Percentiles rank a stretch among this genome's conserved stretches.
These are phyloP conservation scores for Laothoe populi DNA, from an alignment of 2,888 invertebrate species.

Conservation along the genomic window DNA sequence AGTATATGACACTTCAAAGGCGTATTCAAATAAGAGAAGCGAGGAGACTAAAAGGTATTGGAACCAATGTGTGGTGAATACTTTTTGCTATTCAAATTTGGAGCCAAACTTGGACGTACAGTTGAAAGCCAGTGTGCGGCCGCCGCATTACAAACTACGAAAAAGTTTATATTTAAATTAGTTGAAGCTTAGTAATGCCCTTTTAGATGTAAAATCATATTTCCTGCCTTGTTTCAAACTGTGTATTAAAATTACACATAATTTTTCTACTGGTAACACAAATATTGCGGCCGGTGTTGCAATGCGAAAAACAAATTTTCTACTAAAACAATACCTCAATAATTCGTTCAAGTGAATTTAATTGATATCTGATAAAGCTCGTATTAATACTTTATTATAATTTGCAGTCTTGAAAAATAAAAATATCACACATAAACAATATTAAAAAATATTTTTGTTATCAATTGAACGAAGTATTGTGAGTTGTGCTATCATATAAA, in stretches of 20 bases:
- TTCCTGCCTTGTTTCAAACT: neutral
- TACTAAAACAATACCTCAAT: constrained; percentile 52
- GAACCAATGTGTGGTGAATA: too few relatives aligned
- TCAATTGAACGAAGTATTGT: constrained; percentile 58
- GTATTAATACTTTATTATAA: constrained; percentile 55
- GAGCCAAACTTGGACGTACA: too few relatives aligned
- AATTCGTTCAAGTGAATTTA: constrained; percentile 58
- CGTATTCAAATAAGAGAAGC: too few relatives aligned
- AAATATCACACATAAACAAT: constrained; percentile 50
- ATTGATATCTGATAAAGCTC: constrained; percentile 43
- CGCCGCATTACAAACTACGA: constrained; percentile 55
- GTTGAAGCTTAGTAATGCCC: neutral
- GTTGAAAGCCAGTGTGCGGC: too few relatives aligned
- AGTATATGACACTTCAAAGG: too few relatives aligned
- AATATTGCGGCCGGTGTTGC: constrained; percentile 48
- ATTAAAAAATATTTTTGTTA: constrained; percentile 39
- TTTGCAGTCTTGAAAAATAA: constrained; percentile 52
- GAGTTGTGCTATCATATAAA: constrained; percentile 24
- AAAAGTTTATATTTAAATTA: constrained; percentile 46
- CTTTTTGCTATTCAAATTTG: too few relatives aligned
- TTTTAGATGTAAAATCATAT: neutral
- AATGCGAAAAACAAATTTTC: constrained; percentile 45
- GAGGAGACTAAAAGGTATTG: too few relatives aligned
- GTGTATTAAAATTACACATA: constrained; percentile 30
- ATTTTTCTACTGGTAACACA: constrained; percentile 45